These are phyloP conservation scores for Camponotus floridanus DNA, from an alignment of 1,140 invertebrate species.

Conservation along the genomic window DNA sequence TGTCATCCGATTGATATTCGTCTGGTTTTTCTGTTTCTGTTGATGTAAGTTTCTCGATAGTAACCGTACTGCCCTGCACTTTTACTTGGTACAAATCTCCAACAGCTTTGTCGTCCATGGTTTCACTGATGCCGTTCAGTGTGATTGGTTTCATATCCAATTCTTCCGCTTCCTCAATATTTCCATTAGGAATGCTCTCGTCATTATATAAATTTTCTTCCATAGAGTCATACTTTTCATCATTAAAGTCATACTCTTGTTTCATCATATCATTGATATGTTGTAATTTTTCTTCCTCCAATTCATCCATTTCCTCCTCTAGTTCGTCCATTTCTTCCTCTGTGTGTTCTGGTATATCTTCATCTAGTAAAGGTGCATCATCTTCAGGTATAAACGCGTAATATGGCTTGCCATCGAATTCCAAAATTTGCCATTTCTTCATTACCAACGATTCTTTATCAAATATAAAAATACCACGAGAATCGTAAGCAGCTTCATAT, in stretches of 20 bases:
- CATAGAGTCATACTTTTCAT: slow-evolving; percentile 61
- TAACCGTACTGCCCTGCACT: slow-evolving; percentile 76
- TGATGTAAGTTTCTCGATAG: slow-evolving; percentile 75
- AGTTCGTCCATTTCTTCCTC: slow-evolving; percentile 60
- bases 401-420: slow-evolving; percentile 84
- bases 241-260: slow-evolving; percentile 46
- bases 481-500: slow-evolving; percentile 70
- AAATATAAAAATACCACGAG: slow-evolving; percentile 83
- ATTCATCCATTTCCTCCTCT: slow-evolving; percentile 30
- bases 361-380: slow-evolving; percentile 76
- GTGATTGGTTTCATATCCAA: slow-evolving; percentile 66
- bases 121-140: slow-evolving; percentile 65
- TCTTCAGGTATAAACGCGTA: slow-evolving; percentile 85
- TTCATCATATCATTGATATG: slow-evolving; percentile 31
- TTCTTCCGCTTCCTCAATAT: slow-evolving; percentile 18
- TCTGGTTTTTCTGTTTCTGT: slow-evolving; percentile 17
- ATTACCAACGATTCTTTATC: slow-evolving; percentile 83
- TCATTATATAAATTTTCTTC: slow-evolving; percentile 78
- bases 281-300: background rate
- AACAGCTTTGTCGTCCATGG: background rate
- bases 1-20: slow-evolving; percentile 44
- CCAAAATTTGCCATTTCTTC: slow-evolving; percentile 85
- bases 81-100: slow-evolving; percentile 79
- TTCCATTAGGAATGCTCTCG: slow-evolving; percentile 83
- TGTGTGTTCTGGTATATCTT: slow-evolving; percentile 77